These are phyloP conservation scores for Plagiodera versicolora DNA, from an alignment of 2,888 invertebrate genomes.

Conservation along the genomic window DNA sequence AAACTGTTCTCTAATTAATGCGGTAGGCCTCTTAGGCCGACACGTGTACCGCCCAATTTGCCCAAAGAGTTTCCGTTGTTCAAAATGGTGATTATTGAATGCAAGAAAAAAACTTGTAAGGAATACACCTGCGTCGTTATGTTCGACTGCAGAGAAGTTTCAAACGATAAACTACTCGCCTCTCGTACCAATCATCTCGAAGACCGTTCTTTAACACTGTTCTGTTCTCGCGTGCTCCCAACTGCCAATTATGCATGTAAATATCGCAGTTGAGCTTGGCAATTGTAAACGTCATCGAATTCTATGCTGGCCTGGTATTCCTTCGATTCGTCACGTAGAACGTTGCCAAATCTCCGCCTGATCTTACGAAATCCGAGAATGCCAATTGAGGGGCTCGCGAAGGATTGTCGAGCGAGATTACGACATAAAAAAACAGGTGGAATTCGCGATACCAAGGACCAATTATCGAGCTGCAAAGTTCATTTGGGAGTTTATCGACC, in stretches of 20 bases:
- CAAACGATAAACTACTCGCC: not conserved
- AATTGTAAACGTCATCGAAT: constrained; percentile 34
- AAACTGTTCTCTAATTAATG: constrained; percentile 40
- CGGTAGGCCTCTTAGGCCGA: constrained; percentile 28
- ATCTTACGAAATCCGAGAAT: not conserved
- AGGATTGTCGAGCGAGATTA: too few relatives aligned
- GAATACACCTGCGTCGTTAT: too few relatives aligned
- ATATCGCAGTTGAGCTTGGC: constrained; percentile 25
- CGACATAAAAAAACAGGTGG: too few relatives aligned
- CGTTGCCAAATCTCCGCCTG: not conserved
- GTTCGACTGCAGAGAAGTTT: too few relatives aligned
- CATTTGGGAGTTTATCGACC: too few relatives aligned
- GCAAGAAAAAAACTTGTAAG: not conserved
- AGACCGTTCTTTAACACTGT: not conserved
- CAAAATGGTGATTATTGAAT: not conserved
- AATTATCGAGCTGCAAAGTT: too few relatives aligned
- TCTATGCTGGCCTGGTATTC: constrained; percentile 30
- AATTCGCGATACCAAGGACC: too few relatives aligned
- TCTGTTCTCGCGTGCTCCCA: constrained; percentile 19
- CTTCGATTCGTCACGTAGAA: constrained; percentile 27
- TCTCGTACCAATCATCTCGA: not conserved
- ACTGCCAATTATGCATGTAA: constrained; percentile 31
- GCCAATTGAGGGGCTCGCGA: not conserved
- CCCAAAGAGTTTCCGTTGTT: constrained; percentile 13
- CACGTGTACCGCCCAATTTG: constrained; percentile 38